Conservation (phyloP, 2,888 invertebrate species). For the Bibio marci region DNA sequence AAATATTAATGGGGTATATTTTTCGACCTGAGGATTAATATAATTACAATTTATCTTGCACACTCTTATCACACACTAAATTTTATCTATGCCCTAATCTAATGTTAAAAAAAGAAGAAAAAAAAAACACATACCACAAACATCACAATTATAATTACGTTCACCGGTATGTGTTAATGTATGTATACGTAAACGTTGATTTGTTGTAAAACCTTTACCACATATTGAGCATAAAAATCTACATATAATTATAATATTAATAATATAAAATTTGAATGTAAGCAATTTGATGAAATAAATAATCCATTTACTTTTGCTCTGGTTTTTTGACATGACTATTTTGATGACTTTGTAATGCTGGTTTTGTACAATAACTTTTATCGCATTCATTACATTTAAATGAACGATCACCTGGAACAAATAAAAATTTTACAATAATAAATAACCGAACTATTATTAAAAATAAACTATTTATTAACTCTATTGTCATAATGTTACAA, state of each 20-base stretch:
- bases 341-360: constrained; percentile 16
- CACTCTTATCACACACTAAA: too few relatives aligned
- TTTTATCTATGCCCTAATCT: too few relatives aligned
- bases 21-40: too few relatives aligned
- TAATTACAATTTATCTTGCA: too few relatives aligned
- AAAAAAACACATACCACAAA: constrained; percentile 16
- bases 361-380: constrained; percentile 16
- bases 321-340: constrained; percentile 8
- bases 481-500: too few relatives aligned
- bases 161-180: constrained; percentile 20
- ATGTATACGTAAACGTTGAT: constrained; percentile 12
- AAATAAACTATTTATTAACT: too few relatives aligned
- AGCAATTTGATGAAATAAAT: background rate
- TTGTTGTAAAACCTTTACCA: constrained; percentile 10
- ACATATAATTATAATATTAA: background rate
- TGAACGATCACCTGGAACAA: constrained; percentile 8
- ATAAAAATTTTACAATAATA: background rate
- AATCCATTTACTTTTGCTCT: background rate
- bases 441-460: too few relatives aligned
- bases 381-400: constrained; percentile 16
- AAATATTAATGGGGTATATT: too few relatives aligned
- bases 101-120: background rate
- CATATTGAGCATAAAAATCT: constrained; percentile 12
- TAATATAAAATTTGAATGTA: background rate
- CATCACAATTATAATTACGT: constrained; percentile 17